Conservation (phyloP, 2,797 vertebrate species). For the Parotocinclus haroldoi region DNA sequence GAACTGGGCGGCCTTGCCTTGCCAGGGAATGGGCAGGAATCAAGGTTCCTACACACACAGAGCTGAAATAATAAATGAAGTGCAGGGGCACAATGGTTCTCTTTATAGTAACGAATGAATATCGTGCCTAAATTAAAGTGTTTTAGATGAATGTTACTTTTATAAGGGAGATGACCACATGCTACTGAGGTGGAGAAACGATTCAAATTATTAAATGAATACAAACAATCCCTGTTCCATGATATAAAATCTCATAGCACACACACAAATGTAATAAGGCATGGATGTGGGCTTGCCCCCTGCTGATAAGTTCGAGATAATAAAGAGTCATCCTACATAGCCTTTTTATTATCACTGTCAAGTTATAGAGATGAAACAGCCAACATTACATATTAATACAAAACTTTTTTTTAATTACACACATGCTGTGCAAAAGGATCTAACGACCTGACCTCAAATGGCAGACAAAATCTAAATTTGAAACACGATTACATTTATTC, state of each 20-base stretch:
- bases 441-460: too few species aligned
- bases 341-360: not conserved
- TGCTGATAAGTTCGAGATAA: not conserved
- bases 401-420: too few species aligned
- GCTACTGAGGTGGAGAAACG: too few species aligned
- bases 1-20: slow-evolving; percentile 24
- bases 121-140: slow-evolving; percentile 3
- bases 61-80: slow-evolving; percentile 25
- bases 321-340: not conserved
- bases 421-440: too few species aligned
- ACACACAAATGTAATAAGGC: not conserved
- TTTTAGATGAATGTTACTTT: not conserved
- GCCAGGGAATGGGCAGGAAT: slow-evolving; percentile 7
- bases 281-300: not conserved
- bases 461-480: too few species aligned
- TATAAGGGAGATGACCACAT: too few species aligned
- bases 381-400: too few species aligned
- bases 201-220: not conserved
- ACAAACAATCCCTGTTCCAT: not conserved
- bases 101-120: not conserved
- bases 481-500: too few species aligned
- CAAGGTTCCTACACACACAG: slow-evolving; percentile 26
- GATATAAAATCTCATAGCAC: not conserved
- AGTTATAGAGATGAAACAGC: too few species aligned
- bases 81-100: not conserved